Evolutionary conservation across 1,140 invertebrate genomes (phyloP).

Genomic region (Marisa cornuarietis): DNA sequence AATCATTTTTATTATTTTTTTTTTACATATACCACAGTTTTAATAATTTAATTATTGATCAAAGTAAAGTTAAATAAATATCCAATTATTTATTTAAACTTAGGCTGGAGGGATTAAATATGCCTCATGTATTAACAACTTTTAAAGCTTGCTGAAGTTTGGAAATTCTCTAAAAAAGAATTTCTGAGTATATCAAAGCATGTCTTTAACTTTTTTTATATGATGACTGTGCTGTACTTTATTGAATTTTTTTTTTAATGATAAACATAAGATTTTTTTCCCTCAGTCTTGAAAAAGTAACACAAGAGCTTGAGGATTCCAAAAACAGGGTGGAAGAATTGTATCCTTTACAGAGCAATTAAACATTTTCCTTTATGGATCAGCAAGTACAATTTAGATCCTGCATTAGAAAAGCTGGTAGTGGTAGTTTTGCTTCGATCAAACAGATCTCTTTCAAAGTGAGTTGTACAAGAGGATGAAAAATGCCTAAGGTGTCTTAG

Average conservation of each 20-base stretch:
- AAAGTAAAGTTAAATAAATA: too few species aligned
- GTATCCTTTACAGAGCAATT: conserved; percentile 53
- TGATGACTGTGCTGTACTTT: too few species aligned
- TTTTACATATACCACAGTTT: too few species aligned
- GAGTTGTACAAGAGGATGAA: neutral
- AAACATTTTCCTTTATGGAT: neutral
- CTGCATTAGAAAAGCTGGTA: neutral
- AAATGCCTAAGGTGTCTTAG: neutral
- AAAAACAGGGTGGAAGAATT: conserved; percentile 57
- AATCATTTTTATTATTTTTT: too few species aligned
- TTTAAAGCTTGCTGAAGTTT: too few species aligned
- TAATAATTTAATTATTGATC: too few species aligned
- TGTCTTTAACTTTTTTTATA: neutral
- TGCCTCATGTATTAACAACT: too few species aligned
- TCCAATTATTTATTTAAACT: too few species aligned
- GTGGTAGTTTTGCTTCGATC: neutral
- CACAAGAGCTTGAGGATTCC: conserved; percentile 52
- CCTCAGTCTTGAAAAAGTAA: conserved; percentile 56
- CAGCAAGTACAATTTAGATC: neutral
- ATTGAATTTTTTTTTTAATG: too few species aligned
- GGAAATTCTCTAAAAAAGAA: too few species aligned
- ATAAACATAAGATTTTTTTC: conserved; percentile 20
- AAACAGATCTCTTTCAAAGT: neutral
- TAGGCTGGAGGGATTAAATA: too few species aligned
- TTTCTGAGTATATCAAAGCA: neutral